A percentile compares a stretch with the other conserved stretches of the same genome.
Conservation (phyloP, 1,140 invertebrate genomes). For the Drosophila malerkotliana region DNA sequence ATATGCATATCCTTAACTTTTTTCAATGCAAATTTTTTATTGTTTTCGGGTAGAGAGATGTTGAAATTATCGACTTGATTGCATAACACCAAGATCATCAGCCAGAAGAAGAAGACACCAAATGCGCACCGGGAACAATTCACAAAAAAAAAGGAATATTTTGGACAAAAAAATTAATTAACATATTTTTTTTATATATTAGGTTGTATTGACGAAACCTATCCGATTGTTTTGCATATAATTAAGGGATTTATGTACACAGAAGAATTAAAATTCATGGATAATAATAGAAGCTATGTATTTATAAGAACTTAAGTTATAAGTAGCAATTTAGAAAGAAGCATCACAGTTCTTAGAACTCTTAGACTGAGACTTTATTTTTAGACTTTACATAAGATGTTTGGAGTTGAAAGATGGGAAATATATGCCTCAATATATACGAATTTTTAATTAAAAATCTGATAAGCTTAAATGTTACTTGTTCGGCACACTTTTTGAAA, state of each 20-base stretch:
- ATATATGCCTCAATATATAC: too few relatives aligned
- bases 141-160: slow-evolving; percentile 16
- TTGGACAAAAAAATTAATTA: slow-evolving; percentile 49
- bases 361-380: background rate
- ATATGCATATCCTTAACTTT: slow-evolving; percentile 48
- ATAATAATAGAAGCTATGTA: slow-evolving; percentile 25
- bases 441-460: too few relatives aligned
- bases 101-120: slow-evolving; percentile 32
- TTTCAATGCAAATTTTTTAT: slow-evolving; percentile 11
- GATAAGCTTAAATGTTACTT: background rate
- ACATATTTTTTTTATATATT: slow-evolving; percentile 47
- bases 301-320: slow-evolving; percentile 25
- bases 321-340: slow-evolving; percentile 1
- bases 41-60: slow-evolving; percentile 32
- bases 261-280: slow-evolving; percentile 8
- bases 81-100: slow-evolving; percentile 49
- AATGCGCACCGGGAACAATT: slow-evolving; percentile 45
- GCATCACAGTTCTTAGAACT: slow-evolving; percentile 6
- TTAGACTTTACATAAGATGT: background rate
- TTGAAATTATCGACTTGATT: slow-evolving; percentile 55
- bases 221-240: slow-evolving; percentile 39
- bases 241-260: slow-evolving; percentile 47
- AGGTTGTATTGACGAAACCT: slow-evolving; percentile 36
- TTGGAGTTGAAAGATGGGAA: background rate
- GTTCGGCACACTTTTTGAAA: slow-evolving; percentile 20